These are phyloP conservation scores for Lethrus apterus DNA, from an alignment of 1,140 invertebrate genomes.

Conservation along the genomic window DNA sequence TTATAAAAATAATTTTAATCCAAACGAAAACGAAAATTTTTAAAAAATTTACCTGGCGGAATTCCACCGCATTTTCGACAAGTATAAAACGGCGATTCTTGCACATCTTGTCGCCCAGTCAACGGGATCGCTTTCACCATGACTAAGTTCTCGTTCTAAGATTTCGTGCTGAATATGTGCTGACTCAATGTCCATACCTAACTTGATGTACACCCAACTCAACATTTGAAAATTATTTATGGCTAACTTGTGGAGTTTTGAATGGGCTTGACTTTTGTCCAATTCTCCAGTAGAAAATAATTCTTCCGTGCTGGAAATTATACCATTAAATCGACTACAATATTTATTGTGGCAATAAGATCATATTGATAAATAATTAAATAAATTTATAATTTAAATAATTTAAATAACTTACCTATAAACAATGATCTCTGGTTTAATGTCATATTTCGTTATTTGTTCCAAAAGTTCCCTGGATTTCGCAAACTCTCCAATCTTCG, in stretches of 20 bases:
- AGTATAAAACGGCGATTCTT: slow-evolving; percentile 28
- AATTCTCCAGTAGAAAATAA: slow-evolving; percentile 25
- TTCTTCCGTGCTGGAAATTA: slow-evolving; percentile 31
- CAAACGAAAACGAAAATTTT: neutral
- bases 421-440: slow-evolving; percentile 9
- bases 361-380: neutral
- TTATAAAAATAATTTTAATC: slow-evolving; percentile 3
- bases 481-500: slow-evolving; percentile 26
- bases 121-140: slow-evolving; percentile 25
- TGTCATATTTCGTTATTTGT: slow-evolving; percentile 20
- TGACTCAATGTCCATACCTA: slow-evolving; percentile 23
- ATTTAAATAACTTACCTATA: slow-evolving; percentile 17
- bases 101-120: slow-evolving; percentile 32
- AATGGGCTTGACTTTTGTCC: slow-evolving; percentile 15
- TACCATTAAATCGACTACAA: neutral
- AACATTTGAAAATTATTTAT: slow-evolving; percentile 37
- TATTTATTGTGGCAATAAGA: neutral
- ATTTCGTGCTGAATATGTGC: slow-evolving; percentile 29
- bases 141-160: slow-evolving; percentile 28
- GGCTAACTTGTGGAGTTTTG: slow-evolving; percentile 27
- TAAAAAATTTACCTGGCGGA: slow-evolving; percentile 23
- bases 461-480: slow-evolving; percentile 26
- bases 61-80: slow-evolving; percentile 26
- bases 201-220: slow-evolving; percentile 33
- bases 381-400: neutral